Percentiles rank a stretch among this genome's conserved stretches.
Conservation (phyloP, 35 echinoderm and acorn worm genomes). For the Stichopus chloronotus region DNA sequence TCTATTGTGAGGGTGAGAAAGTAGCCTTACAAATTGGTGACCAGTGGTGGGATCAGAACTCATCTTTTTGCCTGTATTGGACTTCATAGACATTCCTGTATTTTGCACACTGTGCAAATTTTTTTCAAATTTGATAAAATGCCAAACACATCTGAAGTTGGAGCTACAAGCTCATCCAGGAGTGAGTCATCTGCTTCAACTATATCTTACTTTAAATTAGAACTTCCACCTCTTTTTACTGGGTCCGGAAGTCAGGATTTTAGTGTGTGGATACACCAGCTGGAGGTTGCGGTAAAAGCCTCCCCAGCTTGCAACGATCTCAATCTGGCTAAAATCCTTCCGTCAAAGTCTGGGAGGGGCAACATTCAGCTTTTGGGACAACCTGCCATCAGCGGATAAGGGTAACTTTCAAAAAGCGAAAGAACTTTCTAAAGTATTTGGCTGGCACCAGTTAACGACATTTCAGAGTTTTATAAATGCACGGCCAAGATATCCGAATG, state of each 20-base stretch:
- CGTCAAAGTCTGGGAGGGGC: background rate
- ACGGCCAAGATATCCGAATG: background rate
- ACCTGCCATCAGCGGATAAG: background rate
- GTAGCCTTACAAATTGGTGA: background rate
- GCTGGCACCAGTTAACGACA: background rate
- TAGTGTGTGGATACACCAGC: background rate
- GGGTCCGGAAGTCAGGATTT: background rate
- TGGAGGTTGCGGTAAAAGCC: background rate
- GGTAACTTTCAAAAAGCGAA: background rate
- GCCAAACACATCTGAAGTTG: background rate
- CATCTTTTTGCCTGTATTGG: background rate
- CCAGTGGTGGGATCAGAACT: background rate
- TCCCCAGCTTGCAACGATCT: background rate
- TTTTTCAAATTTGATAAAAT: background rate
- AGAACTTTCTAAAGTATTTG: slow-evolving; percentile 15
- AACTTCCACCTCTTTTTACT: slow-evolving; percentile 10
- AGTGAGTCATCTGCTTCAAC: background rate
- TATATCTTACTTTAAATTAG: background rate
- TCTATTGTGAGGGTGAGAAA: background rate
- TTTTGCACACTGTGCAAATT: background rate
- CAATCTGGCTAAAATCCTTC: background rate
- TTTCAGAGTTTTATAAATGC: background rate
- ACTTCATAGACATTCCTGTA: background rate
- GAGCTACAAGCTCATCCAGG: background rate
- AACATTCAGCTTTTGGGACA: background rate